Evolutionary conservation across 2,888 invertebrate genomes (phyloP).

Genomic region (Allygus modestus): DNA sequence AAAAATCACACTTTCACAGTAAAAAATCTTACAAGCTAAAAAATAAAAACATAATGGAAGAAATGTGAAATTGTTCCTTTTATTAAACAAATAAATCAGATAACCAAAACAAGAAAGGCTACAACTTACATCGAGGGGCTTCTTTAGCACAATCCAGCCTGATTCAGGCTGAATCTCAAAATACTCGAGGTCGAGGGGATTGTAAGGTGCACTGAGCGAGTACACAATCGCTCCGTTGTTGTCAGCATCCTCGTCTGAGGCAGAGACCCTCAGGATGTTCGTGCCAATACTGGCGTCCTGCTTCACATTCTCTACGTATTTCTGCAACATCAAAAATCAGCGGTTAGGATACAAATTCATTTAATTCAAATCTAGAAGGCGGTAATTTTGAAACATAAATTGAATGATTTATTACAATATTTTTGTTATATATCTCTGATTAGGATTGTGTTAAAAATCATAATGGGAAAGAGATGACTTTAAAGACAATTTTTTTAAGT

Average conservation of each 20-base stretch:
- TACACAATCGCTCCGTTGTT: slow-evolving; percentile 97
- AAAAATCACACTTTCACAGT: no score
- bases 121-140: slow-evolving; percentile 96
- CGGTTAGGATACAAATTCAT: not conserved
- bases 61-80: slow-evolving; percentile 48
- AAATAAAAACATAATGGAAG: slow-evolving; percentile 46
- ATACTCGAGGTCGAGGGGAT: slow-evolving; percentile 94
- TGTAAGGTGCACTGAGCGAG: slow-evolving; percentile 92
- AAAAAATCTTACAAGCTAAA: not conserved
- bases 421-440: no score
- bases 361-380: no score
- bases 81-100: not conserved
- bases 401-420: no score
- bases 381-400: no score
- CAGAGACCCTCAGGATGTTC: slow-evolving; percentile 95
- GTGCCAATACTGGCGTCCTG: slow-evolving; percentile 97
- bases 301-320: slow-evolving; percentile 98
- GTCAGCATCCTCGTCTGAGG: slow-evolving; percentile 98
- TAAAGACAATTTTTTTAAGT: no score
- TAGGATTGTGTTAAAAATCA: no score
- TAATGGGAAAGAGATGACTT: no score
- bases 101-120: not conserved
- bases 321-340: slow-evolving; percentile 79
- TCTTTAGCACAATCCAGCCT: slow-evolving; percentile 97
- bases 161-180: slow-evolving; percentile 98